These are phyloP conservation scores for Cacoxenus indagator DNA, from an alignment of 2,888 invertebrate genomes.

Conservation along the genomic window DNA sequence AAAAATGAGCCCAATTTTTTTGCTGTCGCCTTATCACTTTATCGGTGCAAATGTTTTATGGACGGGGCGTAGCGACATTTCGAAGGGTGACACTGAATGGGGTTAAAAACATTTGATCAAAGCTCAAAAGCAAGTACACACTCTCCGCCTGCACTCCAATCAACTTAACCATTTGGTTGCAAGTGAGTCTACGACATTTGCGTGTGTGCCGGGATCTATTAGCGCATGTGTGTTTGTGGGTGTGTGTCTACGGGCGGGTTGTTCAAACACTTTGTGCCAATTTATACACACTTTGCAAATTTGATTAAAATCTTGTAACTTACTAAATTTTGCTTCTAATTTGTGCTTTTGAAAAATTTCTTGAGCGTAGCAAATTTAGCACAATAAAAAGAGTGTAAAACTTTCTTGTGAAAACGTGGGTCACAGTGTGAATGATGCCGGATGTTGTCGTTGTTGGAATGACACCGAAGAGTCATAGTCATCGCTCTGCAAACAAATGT, in stretches of 20 bases:
- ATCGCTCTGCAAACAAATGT: slow-evolving; percentile 2
- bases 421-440: neutral
- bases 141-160: neutral
- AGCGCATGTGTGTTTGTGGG: neutral
- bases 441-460: neutral
- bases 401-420: neutral
- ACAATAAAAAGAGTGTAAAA: slow-evolving; percentile 2
- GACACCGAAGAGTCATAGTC: neutral
- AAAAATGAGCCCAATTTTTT: slow-evolving; percentile 55
- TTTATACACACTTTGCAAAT: slow-evolving; percentile 61
- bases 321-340: slow-evolving; percentile 41
- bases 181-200: neutral
- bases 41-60: slow-evolving; percentile 21
- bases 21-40: slow-evolving; percentile 62
- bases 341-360: slow-evolving; percentile 33
- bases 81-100: slow-evolving; percentile 34
- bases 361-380: neutral
- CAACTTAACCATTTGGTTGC: neutral
- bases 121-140: slow-evolving; percentile 53
- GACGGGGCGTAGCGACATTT: too few relatives aligned
- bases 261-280: slow-evolving; percentile 45
- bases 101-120: slow-evolving; percentile 57
- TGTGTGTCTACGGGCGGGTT: slow-evolving; percentile 8
- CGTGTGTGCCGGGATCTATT: neutral
- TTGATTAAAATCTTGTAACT: slow-evolving; percentile 56